Evolutionary conservation across 2,888 invertebrate genomes (phyloP).

Genomic region (Saturnia japonica): DNA sequence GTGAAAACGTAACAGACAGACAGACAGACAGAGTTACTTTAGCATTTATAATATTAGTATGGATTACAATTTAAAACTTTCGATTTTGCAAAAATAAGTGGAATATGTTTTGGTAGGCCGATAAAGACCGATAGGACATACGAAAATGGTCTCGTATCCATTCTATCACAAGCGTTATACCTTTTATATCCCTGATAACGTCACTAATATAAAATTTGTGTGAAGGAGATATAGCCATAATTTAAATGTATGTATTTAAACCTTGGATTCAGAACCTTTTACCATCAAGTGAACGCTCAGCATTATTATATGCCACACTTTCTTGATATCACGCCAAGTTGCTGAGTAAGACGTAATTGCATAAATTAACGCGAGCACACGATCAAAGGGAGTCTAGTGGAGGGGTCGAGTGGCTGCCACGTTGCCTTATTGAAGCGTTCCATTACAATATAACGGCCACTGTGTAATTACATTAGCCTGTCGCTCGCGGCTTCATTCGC

Average conservation of each 20-base stretch:
- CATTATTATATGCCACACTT: conserved; percentile 38
- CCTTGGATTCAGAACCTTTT: conserved; percentile 21
- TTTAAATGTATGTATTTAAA: conserved; percentile 11
- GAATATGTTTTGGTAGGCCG: no score
- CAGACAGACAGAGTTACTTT: no score
- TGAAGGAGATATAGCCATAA: background rate
- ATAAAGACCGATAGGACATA: no score
- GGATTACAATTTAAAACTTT: no score
- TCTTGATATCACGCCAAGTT: conserved; percentile 50
- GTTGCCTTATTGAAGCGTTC: conserved; percentile 37
- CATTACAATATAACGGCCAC: conserved; percentile 37
- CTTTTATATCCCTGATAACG: background rate
- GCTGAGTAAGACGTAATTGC: conserved; percentile 54
- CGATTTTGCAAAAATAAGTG: no score
- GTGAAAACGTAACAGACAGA: no score
- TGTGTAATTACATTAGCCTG: conserved; percentile 25
- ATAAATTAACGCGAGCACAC: conserved; percentile 55
- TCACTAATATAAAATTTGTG: background rate
- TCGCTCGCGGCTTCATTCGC: conserved; percentile 6
- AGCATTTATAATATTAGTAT: no score
- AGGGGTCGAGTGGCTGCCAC: conserved; percentile 37
- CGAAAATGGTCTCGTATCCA: no score
- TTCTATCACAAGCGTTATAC: no score
- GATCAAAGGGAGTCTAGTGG: conserved; percentile 53
- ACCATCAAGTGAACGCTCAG: conserved; percentile 22